phyloP scores from a whole-genome alignment of 2,797 vertebrate species.

The Hoplostethus atlanticus region DNA sequence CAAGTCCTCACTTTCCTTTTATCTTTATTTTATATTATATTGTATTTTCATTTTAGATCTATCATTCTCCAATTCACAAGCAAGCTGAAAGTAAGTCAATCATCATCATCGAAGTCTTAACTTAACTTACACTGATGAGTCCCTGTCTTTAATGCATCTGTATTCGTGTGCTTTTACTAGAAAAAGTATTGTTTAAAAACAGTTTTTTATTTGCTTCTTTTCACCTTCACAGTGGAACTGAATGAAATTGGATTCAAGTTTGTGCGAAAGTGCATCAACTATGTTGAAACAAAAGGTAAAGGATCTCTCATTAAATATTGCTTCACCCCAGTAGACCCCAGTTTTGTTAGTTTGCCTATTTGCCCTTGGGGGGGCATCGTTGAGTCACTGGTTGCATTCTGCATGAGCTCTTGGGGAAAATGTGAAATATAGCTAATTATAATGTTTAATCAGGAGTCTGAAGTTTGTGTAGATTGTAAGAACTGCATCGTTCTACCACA shows the following conservation, averaged over 20 bases:
- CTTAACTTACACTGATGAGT: not conserved
- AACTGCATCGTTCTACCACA: not conserved
- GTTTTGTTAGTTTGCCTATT: slow-evolving; percentile 12
- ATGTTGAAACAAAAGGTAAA: slow-evolving; percentile 93
- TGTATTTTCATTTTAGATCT: slow-evolving; percentile 88
- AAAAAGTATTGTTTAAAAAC: not conserved
- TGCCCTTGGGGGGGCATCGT: slow-evolving; percentile 66
- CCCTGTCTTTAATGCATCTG: not conserved
- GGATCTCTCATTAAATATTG: not conserved
- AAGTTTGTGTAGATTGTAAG: slow-evolving; percentile 20
- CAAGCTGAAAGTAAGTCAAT: slow-evolving; percentile 95
- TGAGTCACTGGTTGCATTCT: slow-evolving; percentile 43
- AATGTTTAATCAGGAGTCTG: not conserved
- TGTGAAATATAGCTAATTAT: not conserved
- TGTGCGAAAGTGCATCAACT: slow-evolving; percentile 95
- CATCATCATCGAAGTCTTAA: slow-evolving; percentile 1
- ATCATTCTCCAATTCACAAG: slow-evolving; percentile 97
- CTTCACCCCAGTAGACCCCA: not conserved
- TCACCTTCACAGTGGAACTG: slow-evolving; percentile 90
- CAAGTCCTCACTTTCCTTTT: slow-evolving; percentile 35
- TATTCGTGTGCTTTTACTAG: not conserved
- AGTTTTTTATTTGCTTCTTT: not conserved
- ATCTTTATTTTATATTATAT: slow-evolving; percentile 4
- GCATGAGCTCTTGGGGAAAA: slow-evolving; percentile 4
- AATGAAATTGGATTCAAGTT: slow-evolving; percentile 97